phyloP scores from a whole-genome alignment of 2,113 vertebrate species.

The Leptosomus discolor region DNA sequence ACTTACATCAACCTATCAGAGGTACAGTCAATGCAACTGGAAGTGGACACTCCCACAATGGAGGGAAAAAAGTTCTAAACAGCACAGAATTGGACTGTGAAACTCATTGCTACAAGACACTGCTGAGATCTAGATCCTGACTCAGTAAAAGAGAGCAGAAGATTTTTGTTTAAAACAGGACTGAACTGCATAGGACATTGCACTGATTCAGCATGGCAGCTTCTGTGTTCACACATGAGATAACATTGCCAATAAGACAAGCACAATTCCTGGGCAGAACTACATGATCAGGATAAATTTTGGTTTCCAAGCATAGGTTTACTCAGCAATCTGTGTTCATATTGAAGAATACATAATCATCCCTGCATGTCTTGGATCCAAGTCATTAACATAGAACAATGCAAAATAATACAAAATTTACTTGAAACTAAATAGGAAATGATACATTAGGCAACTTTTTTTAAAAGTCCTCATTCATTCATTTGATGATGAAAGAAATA shows the following conservation, averaged over 20 bases:
- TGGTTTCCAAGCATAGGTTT: background rate
- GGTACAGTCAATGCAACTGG: background rate
- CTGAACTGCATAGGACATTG: background rate
- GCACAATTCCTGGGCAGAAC: background rate
- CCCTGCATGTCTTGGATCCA: background rate
- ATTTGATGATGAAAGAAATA: background rate
- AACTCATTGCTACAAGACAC: background rate
- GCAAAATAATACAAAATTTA: background rate
- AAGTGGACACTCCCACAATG: accelerated
- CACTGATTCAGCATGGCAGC: background rate
- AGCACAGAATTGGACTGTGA: background rate
- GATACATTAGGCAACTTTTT: background rate
- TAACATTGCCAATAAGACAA: background rate
- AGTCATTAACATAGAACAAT: background rate
- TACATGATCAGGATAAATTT: background rate
- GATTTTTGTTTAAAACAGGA: background rate
- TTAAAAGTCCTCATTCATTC: background rate
- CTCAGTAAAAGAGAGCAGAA: background rate
- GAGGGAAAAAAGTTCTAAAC: background rate
- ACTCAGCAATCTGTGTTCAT: background rate
- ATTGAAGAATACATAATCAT: background rate
- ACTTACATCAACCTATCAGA: background rate
- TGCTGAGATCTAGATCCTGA: background rate
- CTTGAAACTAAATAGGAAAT: background rate
- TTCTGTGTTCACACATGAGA: background rate